A percentile compares a stretch with the other conserved stretches of the same genome.
phyloP scores from a whole-genome alignment of 2,888 invertebrate genomes.

The Apodemia hepburni region DNA sequence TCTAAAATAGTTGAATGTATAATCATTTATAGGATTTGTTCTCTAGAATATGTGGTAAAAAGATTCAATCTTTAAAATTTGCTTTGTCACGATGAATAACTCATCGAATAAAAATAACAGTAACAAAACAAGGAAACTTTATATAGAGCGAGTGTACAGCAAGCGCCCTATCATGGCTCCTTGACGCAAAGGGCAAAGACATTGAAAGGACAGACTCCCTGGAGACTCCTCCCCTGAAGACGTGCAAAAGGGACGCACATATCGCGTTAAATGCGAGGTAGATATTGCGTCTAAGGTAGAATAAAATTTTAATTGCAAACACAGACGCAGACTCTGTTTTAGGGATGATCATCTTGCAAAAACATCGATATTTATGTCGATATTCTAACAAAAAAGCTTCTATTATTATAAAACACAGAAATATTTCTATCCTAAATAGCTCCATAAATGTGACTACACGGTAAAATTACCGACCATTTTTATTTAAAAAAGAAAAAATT shows the following conservation, averaged over 20 bases:
- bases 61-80: background rate
- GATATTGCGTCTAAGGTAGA: conserved; percentile 70
- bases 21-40: too few species aligned
- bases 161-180: conserved; percentile 71
- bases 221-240: conserved; percentile 80
- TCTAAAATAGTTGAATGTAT: too few species aligned
- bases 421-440: too few species aligned
- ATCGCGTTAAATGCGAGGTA: conserved; percentile 49
- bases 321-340: conserved; percentile 51
- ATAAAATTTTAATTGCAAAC: conserved; percentile 80
- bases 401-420: too few species aligned
- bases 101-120: conserved; percentile 18
- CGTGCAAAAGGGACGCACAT: conserved; percentile 56
- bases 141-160: conserved; percentile 47
- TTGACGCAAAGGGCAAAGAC: conserved; percentile 80
- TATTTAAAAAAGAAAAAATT: too few species aligned
- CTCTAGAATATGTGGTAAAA: background rate
- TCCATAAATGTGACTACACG: too few species aligned
- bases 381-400: background rate
- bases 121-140: conserved; percentile 42
- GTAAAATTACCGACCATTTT: too few species aligned
- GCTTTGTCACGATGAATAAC: background rate
- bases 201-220: conserved; percentile 84
- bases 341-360: background rate
- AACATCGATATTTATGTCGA: conserved; percentile 29